These are phyloP conservation scores for Recurvirostra avosetta DNA, from an alignment of 2,113 vertebrate genomes.

Conservation along the genomic window DNA sequence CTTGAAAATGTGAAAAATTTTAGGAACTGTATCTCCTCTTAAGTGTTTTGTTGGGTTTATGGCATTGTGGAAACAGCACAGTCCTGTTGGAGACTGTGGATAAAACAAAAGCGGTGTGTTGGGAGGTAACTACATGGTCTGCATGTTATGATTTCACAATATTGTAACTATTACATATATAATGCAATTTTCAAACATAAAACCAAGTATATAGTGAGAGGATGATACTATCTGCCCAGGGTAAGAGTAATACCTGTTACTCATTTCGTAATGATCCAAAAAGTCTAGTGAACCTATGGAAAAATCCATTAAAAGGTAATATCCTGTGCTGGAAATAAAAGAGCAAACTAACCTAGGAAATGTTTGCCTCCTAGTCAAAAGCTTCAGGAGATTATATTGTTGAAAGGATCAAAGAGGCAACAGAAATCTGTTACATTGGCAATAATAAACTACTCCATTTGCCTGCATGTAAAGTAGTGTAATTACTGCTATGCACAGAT, in stretches of 20 bases:
- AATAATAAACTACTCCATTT: neutral
- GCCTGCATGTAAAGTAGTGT: neutral
- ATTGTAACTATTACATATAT: neutral
- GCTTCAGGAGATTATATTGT: neutral
- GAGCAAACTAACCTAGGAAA: neutral
- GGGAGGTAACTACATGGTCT: neutral
- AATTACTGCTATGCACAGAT: neutral
- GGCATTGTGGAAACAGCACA: neutral
- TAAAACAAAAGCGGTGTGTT: neutral
- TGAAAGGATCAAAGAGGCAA: neutral
- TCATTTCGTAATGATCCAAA: neutral
- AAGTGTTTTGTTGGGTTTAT: neutral
- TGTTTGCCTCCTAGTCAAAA: neutral
- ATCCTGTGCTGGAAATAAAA: neutral
- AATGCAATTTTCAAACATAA: neutral
- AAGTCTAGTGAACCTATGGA: neutral
- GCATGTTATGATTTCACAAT: neutral
- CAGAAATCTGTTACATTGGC: neutral
- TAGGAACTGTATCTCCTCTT: neutral
- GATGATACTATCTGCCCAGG: neutral
- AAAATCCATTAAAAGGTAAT: neutral
- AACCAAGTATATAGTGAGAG: neutral
- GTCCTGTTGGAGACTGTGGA: neutral
- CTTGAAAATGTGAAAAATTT: neutral
- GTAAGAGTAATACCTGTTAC: neutral